phyloP scores from a whole-genome alignment of 2,797 vertebrate genomes.

The Pangasius djambal region DNA sequence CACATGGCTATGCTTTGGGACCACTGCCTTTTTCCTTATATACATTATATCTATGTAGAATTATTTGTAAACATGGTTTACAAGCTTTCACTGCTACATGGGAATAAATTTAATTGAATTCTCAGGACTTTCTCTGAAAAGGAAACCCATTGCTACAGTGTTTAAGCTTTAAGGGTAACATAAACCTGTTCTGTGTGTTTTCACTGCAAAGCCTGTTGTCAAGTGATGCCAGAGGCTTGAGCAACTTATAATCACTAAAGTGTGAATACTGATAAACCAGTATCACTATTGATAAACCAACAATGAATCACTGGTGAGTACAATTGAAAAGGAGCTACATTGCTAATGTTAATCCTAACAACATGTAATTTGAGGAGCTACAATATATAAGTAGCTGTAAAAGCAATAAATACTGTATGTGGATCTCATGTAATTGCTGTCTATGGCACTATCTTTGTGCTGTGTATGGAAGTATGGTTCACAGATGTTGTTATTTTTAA shows the following conservation, averaged over 20 bases:
- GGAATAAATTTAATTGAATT: background rate
- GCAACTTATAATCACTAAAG: background rate
- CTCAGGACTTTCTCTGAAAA: background rate
- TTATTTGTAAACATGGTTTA: background rate
- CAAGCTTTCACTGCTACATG: background rate
- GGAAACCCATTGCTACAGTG: background rate
- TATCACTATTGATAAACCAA: background rate
- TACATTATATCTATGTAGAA: background rate
- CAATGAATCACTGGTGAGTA: too few species aligned
- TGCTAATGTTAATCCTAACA: too few species aligned
- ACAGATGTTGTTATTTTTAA: background rate
- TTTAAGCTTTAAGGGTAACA: background rate
- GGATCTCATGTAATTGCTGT: background rate
- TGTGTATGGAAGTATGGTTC: background rate
- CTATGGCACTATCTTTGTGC: background rate
- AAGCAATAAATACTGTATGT: background rate
- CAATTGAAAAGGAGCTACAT: too few species aligned
- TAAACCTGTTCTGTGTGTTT: background rate
- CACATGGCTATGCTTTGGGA: background rate
- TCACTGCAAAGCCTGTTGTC: background rate
- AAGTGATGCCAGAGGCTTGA: background rate
- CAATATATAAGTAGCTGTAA: background rate
- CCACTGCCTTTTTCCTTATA: background rate
- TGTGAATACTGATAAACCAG: background rate
- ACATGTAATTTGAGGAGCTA: too few species aligned